Evolutionary conservation across 2,113 vertebrate genomes (phyloP).

Genomic region (Pygoscelis antarcticus): DNA sequence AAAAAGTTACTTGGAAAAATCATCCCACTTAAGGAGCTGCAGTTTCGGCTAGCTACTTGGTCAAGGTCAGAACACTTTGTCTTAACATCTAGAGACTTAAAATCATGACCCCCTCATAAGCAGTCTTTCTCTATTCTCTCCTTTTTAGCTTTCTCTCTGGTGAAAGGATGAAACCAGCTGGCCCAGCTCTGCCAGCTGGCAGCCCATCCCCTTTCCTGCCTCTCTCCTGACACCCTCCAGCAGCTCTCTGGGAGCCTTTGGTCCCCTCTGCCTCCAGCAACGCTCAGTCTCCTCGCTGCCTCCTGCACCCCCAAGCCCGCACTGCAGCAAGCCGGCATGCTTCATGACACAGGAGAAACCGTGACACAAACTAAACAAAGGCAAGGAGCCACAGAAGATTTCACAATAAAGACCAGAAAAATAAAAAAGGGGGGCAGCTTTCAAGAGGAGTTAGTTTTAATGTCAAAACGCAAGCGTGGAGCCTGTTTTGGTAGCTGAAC

Average conservation of each 20-base stretch:
- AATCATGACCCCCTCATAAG: background rate
- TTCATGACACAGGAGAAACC: background rate
- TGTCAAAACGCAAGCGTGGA: background rate
- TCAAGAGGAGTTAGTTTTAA: background rate
- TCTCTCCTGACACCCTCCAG: background rate
- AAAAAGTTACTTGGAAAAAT: background rate
- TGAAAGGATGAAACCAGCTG: background rate
- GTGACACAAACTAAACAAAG: background rate
- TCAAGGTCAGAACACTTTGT: background rate
- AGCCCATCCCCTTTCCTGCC: background rate
- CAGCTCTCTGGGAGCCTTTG: background rate
- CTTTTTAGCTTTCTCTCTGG: background rate
- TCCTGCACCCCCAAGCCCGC: accelerated
- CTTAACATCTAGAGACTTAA: background rate
- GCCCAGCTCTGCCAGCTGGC: background rate
- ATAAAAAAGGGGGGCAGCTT: background rate
- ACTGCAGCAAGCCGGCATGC: accelerated
- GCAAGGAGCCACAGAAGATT: background rate
- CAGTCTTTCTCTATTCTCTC: background rate
- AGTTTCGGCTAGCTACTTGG: background rate
- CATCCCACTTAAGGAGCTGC: background rate
- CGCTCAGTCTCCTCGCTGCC: background rate
- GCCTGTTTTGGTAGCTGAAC: background rate
- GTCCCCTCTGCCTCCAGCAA: accelerated
- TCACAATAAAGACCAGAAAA: background rate